Evolutionary conservation across 2,888 invertebrate species (phyloP).

Genomic region (Lasiommata megera): DNA sequence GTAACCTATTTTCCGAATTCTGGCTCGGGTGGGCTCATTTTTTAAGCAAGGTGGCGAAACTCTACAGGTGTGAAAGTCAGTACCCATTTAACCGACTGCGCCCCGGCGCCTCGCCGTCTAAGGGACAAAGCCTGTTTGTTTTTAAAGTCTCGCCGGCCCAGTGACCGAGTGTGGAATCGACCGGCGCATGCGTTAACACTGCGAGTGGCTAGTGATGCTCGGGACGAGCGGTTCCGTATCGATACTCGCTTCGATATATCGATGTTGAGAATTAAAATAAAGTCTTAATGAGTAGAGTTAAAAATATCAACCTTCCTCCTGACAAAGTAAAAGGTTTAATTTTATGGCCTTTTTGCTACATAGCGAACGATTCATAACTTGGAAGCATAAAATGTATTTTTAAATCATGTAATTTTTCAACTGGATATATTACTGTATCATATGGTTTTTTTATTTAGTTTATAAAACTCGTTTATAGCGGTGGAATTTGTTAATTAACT

Average conservation of each 20-base stretch:
- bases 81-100: conserved; percentile 49
- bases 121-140: conserved; percentile 74
- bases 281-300: no score
- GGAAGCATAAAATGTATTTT: no score
- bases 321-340: no score
- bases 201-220: conserved; percentile 25
- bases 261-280: neutral
- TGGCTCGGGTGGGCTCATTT: conserved; percentile 9
- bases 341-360: no score
- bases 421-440: no score
- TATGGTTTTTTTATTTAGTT: no score
- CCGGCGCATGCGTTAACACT: conserved; percentile 66
- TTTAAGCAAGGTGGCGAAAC: conserved; percentile 13
- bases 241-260: neutral
- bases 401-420: no score
- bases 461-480: no score
- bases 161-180: conserved; percentile 77
- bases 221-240: conserved; percentile 11
- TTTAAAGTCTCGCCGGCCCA: conserved; percentile 69
- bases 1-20: conserved; percentile 14
- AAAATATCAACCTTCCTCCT: no score
- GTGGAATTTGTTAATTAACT: no score
- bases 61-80: conserved; percentile 64
- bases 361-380: no score
- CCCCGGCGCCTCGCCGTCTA: conserved; percentile 72